A percentile compares a stretch with the other conserved stretches of the same genome.
phyloP scores from a whole-genome alignment of 2,113 vertebrate genomes.

The Microcebus murinus region DNA sequence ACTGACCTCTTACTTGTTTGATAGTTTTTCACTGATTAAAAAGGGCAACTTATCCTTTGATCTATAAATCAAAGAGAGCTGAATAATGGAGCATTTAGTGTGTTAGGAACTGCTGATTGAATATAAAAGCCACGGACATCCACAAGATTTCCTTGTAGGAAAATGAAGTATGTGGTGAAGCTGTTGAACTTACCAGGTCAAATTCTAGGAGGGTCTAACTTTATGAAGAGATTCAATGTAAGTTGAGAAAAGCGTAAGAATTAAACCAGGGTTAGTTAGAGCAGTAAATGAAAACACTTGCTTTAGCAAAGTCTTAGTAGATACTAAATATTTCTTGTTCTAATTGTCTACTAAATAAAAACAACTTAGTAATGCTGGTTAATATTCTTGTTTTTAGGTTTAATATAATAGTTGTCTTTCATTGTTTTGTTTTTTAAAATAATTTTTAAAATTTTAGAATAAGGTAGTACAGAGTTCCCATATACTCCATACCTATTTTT shows the following conservation, averaged over 20 bases:
- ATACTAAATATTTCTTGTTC: neutral
- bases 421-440: neutral
- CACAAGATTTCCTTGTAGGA: neutral
- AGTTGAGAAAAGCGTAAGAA: neutral
- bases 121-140: neutral
- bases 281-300: neutral
- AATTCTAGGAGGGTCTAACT: neutral
- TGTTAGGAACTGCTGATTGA: neutral
- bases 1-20: neutral
- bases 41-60: neutral
- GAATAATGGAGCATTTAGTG: neutral
- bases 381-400: neutral
- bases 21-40: slow-evolving; percentile 2
- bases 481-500: neutral
- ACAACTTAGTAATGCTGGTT: neutral
- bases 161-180: neutral
- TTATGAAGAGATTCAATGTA: neutral
- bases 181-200: neutral
- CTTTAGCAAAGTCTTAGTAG: neutral
- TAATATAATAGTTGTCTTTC: neutral
- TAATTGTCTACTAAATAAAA: neutral
- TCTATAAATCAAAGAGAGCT: neutral
- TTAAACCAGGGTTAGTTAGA: neutral
- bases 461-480: neutral
- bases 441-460: neutral